Percentiles rank a stretch among this genome's conserved stretches.
Evolutionary conservation across 2,113 vertebrate species (phyloP).

Genomic region (Stigmatopora nigra): DNA sequence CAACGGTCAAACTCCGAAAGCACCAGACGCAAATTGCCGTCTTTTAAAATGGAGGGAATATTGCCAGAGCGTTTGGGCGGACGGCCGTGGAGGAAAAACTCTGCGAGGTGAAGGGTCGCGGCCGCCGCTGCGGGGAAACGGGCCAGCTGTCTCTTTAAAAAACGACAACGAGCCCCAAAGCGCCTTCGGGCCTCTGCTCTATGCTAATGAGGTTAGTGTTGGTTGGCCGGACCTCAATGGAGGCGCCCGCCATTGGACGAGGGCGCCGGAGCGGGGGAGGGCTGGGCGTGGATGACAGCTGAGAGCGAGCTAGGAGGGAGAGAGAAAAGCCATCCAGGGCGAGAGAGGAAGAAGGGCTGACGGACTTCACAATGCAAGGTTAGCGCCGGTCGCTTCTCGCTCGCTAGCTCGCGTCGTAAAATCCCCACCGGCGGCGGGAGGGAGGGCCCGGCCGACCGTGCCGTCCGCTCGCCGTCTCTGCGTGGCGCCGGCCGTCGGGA

Average conservation of each 20-base stretch:
- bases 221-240: constrained; percentile 64
- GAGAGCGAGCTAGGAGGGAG: constrained; percentile 57
- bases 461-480: neutral
- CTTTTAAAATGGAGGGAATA: constrained; percentile 61
- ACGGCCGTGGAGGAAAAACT: constrained; percentile 44
- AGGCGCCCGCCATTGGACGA: constrained; percentile 57
- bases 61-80: constrained; percentile 50
- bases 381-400: constrained; percentile 54
- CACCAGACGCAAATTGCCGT: constrained; percentile 29
- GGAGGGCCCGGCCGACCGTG: constrained; percentile 5
- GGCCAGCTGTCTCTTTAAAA: constrained; percentile 75
- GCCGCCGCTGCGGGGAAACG: constrained; percentile 51
- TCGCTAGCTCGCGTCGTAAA: constrained; percentile 41
- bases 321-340: constrained; percentile 59
- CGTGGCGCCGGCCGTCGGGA: constrained; percentile 48
- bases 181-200: constrained; percentile 52
- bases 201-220: constrained; percentile 73
- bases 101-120: constrained; percentile 61
- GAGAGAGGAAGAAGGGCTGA: constrained; percentile 69
- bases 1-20: too few relatives aligned
- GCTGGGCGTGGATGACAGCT: constrained; percentile 73
- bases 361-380: constrained; percentile 78
- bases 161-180: constrained; percentile 64
- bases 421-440: constrained; percentile 28
- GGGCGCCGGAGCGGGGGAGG: constrained; percentile 60